Percentiles rank a stretch among this genome's conserved stretches.
Conservation (phyloP, 2,113 vertebrate species). For the Tyrannus savana region DNA sequence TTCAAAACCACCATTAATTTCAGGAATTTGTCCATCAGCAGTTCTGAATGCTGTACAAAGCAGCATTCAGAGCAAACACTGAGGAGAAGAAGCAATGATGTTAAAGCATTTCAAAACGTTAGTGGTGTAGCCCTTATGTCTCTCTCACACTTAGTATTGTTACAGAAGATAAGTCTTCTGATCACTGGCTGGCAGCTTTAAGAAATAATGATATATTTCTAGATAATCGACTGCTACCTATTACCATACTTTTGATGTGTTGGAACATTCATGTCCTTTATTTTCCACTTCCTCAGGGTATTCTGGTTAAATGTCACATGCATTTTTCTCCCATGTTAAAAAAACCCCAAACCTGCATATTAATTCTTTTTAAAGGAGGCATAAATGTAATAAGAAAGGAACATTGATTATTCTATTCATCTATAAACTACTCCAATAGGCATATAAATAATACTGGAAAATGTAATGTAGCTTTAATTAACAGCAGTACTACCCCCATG, state of each 20-base stretch:
- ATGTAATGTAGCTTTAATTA: not conserved
- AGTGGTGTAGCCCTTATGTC: not conserved
- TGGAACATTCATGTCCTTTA: not conserved
- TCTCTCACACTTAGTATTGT: not conserved
- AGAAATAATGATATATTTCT: slow-evolving; percentile 14
- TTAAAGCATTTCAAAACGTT: not conserved
- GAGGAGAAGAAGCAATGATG: not conserved
- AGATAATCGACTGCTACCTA: slow-evolving; percentile 6
- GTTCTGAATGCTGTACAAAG: not conserved
- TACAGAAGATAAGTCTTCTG: not conserved
- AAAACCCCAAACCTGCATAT: slow-evolving; percentile 16
- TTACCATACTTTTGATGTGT: slow-evolving; percentile 46
- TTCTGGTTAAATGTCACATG: slow-evolving; percentile 27
- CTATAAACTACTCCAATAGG: not conserved
- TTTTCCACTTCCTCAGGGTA: slow-evolving; percentile 39
- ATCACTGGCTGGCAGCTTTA: not conserved
- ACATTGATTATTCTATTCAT: slow-evolving; percentile 6
- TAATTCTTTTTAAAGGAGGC: not conserved
- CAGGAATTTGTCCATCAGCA: not conserved
- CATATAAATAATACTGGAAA: slow-evolving; percentile 19
- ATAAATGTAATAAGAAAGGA: not conserved
- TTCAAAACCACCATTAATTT: not conserved
- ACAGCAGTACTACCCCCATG: not conserved
- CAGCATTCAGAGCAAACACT: not conserved
- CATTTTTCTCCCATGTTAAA: slow-evolving; percentile 17